Percentiles rank a stretch among this genome's conserved stretches.
phyloP scores from a whole-genome alignment of 1,140 invertebrate species.

The Trichoplusia ni region DNA sequence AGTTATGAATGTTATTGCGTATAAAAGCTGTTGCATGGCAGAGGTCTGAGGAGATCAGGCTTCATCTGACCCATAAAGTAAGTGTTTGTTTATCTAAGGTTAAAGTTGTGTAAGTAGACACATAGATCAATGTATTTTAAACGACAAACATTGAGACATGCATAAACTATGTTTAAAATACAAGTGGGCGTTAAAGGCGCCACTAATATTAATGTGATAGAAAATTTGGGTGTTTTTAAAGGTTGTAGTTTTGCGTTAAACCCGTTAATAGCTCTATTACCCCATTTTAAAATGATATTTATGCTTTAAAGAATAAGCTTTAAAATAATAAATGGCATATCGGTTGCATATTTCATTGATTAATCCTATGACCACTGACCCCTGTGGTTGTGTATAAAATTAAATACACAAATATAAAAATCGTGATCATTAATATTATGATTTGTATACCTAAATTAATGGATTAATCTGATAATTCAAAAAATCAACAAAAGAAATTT shows the following conservation, averaged over 20 bases:
- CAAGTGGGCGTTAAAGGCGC: slow-evolving; percentile 15
- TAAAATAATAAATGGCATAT: too few species aligned
- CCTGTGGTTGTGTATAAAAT: too few species aligned
- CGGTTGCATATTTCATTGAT: too few species aligned
- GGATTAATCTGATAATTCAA: too few species aligned
- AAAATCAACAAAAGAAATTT: too few species aligned
- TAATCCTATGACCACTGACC: too few species aligned
- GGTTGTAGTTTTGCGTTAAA: slow-evolving; percentile 7
- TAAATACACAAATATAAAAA: too few species aligned
- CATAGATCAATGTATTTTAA: neutral
- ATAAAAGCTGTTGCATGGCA: slow-evolving; percentile 9
- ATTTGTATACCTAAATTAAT: too few species aligned
- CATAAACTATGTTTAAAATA: neutral
- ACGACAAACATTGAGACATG: slow-evolving; percentile 1
- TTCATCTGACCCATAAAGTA: slow-evolving; percentile 7
- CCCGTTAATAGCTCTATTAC: slow-evolving; percentile 14
- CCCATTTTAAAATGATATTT: slow-evolving; percentile 1
- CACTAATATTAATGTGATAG: neutral
- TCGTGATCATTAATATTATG: too few species aligned
- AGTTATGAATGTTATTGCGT: neutral
- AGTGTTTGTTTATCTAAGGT: neutral
- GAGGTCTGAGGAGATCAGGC: neutral
- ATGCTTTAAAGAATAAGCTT: too few species aligned
- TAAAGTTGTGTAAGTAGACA: neutral
- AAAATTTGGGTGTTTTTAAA: neutral